Evolutionary conservation across 2,797 vertebrate species (phyloP), one percentile per base, ranked within the genome.

Genomic region (Chrysolophus pictus): DNA sequence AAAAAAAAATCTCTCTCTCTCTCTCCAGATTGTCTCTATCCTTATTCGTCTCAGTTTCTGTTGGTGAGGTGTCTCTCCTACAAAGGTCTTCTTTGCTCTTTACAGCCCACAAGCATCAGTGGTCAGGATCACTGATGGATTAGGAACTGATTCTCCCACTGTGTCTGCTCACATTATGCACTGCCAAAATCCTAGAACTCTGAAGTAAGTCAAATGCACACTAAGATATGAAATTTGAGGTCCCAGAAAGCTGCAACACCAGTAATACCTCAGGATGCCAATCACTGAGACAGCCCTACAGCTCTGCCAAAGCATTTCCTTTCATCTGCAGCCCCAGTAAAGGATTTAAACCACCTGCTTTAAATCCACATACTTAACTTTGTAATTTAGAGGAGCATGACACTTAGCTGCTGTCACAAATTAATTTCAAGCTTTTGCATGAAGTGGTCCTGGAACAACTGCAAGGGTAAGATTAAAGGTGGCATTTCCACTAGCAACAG

Each of bases 301-400:
- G 67, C 78, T 70, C 68, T 90, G 74, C 58, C 74, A 79, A 79
- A 56, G 33, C 33, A 49, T 91, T 92, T 82, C 24, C 71, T 91
- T 94, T 91, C 83, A 94, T 87, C 86, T 21, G 4, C 5, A 37
- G 64, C 31, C 53, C 37, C 56, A 62, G 71, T 56, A 82, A 92
- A 82, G 56, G 51, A 82, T 90, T 93, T 84, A 93, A 94, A 28
- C 19, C 37, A 88, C 84, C 60, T 84, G 64, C 28, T 88, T 77
- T 90, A 94, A 93, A 95, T 84, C 75, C 37, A 82, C 69, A 94
- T 85, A 62, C 19, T 75, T 87, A 64, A 82, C 22, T 89, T 58
- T 84, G 69, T n/a, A 55, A 17, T 90, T 71, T 58, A 60, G 51
- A 91, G 44, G 37, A 82, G 69, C 0, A 3, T 75, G 75, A 78